Conservation (phyloP, 2,888 invertebrate species). For the Strigamia crassipes region DNA sequence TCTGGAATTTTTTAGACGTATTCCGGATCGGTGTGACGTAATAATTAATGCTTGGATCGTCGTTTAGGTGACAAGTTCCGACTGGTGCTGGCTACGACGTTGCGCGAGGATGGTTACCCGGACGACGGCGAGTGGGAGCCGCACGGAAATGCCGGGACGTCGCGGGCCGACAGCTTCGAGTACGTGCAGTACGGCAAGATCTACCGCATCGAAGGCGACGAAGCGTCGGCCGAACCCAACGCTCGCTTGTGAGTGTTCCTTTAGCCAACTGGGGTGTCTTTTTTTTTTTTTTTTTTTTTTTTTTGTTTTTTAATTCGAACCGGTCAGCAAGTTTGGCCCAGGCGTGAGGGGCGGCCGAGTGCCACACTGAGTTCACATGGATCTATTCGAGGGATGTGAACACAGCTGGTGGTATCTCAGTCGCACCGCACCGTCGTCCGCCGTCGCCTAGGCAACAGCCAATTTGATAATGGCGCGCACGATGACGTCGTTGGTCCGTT, state of each 20-base stretch:
- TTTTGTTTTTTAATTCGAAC: not conserved
- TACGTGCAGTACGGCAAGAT: constrained; percentile 99
- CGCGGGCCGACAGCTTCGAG: constrained; percentile 95
- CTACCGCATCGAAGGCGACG: constrained; percentile 96
- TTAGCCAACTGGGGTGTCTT: not conserved
- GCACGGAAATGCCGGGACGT: constrained; percentile 66
- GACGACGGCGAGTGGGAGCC: constrained; percentile 96
- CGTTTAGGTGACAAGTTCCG: constrained; percentile 73
- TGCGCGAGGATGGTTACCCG: constrained; percentile 94
- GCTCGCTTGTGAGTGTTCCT: constrained; percentile 70
- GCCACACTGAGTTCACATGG: constrained; percentile 96
- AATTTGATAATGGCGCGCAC: constrained; percentile 4
- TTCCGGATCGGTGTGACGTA: too few species aligned
- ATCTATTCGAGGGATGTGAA: constrained; percentile 70
- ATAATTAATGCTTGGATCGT: too few species aligned
- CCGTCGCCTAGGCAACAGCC: constrained; percentile 31
- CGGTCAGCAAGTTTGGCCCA: constrained; percentile 7
- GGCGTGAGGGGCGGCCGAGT: constrained; percentile 68
- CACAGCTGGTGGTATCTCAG: constrained; percentile 99
- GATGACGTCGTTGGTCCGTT: not conserved
- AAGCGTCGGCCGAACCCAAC: constrained; percentile 79
- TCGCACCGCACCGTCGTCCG: constrained; percentile 61
- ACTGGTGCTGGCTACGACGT: constrained; percentile 88
- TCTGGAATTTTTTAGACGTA: too few species aligned
- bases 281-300: too few species aligned